Percentiles rank a stretch among this genome's conserved stretches.
These are phyloP conservation scores for Aelia acuminata DNA, from an alignment of 2,888 invertebrate species.

Conservation along the genomic window DNA sequence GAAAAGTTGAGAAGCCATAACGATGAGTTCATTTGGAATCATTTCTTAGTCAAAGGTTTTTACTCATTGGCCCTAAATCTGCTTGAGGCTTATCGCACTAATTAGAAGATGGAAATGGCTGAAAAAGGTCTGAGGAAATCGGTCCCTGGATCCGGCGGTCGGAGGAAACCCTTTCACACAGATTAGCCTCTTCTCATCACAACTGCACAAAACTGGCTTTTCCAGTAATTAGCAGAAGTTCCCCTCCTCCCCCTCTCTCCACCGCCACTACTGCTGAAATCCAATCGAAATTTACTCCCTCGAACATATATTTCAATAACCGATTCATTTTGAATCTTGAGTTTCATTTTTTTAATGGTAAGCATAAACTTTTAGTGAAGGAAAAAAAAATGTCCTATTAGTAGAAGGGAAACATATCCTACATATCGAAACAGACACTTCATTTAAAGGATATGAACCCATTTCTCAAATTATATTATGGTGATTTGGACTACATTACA, in stretches of 20 bases:
- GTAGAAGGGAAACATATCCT: no score
- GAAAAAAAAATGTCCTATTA: no score
- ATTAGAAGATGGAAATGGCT: constrained; percentile 36
- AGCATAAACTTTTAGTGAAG: no score
- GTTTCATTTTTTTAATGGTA: neutral
- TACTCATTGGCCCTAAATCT: constrained; percentile 19
- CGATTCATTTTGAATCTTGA: neutral
- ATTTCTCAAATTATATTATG: no score
- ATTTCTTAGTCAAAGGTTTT: constrained; percentile 46
- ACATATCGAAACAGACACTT: no score
- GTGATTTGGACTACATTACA: no score
- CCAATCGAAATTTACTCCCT: neutral
- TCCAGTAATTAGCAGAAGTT: constrained; percentile 46
- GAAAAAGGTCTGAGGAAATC: constrained; percentile 43
- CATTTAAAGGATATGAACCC: no score
- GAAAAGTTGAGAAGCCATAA: constrained; percentile 40
- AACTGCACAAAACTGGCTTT: constrained; percentile 48
- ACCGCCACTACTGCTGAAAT: neutral
- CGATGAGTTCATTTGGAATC: constrained; percentile 27
- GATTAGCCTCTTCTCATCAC: constrained; percentile 47
- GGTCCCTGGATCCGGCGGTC: constrained; percentile 1
- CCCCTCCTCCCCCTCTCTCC: neutral
- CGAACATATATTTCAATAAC: neutral
- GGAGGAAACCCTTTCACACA: constrained; percentile 42
- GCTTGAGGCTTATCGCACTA: constrained; percentile 45